Conservation (phyloP, 1,140 invertebrate genomes). For the Melanaphis sacchari region DNA sequence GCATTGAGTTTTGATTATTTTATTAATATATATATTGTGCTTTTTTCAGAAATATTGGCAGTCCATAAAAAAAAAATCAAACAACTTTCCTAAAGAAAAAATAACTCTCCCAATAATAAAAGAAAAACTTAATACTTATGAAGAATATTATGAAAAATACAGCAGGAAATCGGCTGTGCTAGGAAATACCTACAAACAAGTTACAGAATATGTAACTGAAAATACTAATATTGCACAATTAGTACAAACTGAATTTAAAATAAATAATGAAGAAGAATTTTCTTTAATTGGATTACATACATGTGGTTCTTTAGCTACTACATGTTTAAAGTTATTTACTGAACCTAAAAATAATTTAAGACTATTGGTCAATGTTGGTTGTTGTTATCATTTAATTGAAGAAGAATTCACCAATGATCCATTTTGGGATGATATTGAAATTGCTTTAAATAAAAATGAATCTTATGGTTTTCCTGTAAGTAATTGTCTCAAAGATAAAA, state of each 20-base stretch:
- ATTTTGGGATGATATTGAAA: conserved; percentile 59
- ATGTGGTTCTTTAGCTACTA: conserved; percentile 83
- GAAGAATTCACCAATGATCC: conserved; percentile 68
- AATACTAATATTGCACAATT: conserved; percentile 67
- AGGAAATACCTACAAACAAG: conserved; percentile 57
- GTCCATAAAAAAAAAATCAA: conserved; percentile 30
- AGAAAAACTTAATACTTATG: conserved; percentile 51
- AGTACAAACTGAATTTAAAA: conserved; percentile 65
- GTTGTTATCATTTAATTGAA: conserved; percentile 87
- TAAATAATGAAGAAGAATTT: conserved; percentile 47
- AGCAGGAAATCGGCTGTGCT: conserved; percentile 55
- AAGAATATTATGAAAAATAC: conserved; percentile 58
- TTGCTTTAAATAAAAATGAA: conserved; percentile 58
- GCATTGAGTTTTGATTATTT: background rate
- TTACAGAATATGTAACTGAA: conserved; percentile 59
- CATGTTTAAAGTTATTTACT: conserved; percentile 77
- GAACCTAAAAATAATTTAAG: conserved; percentile 66
- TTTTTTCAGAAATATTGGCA: conserved; percentile 58
- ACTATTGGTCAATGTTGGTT: conserved; percentile 81
- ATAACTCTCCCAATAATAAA: conserved; percentile 3
- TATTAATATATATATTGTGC: background rate
- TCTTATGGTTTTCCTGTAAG: conserved; percentile 74
- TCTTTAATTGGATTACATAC: conserved; percentile 78
- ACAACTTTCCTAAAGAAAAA: background rate
- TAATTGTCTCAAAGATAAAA: conserved; percentile 67